phyloP scores from a whole-genome alignment of 2,888 invertebrate genomes.

The Epinotia demarniana region DNA sequence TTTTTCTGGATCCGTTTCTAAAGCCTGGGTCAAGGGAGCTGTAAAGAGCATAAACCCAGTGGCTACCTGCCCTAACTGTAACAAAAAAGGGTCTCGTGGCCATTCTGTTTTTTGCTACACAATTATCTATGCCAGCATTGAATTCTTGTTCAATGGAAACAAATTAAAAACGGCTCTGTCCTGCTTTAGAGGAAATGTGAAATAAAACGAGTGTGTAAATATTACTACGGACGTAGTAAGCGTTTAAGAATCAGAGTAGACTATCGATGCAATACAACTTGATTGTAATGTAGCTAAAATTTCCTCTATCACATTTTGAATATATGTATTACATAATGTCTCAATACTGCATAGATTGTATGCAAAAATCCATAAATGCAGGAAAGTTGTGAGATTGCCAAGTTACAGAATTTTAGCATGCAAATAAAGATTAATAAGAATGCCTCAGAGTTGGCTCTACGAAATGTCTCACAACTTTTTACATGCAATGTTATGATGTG shows the following conservation, averaged over 20 bases:
- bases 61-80: slow-evolving; percentile 40
- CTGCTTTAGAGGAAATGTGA: neutral
- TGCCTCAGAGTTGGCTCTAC: too few species aligned
- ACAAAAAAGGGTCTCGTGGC: slow-evolving; percentile 43
- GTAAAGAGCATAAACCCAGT: slow-evolving; percentile 16
- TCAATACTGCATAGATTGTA: too few species aligned
- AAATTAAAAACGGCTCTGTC: slow-evolving; percentile 7
- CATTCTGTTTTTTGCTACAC: slow-evolving; percentile 36
- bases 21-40: slow-evolving; percentile 40
- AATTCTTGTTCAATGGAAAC: slow-evolving; percentile 24
- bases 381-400: too few species aligned
- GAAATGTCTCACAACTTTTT: too few species aligned
- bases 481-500: too few species aligned
- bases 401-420: too few species aligned
- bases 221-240: neutral
- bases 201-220: neutral
- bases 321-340: too few species aligned
- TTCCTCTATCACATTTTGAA: neutral
- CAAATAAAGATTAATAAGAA: too few species aligned
- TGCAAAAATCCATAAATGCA: too few species aligned
- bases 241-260: neutral
- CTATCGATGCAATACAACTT: neutral
- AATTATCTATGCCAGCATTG: slow-evolving; percentile 30
- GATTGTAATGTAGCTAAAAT: neutral
- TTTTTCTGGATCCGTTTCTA: slow-evolving; percentile 34